Evolutionary conservation across 2,797 vertebrate species (phyloP), one percentile per base, ranked within the genome.

Genomic region (Tarsius wallacei): DNA sequence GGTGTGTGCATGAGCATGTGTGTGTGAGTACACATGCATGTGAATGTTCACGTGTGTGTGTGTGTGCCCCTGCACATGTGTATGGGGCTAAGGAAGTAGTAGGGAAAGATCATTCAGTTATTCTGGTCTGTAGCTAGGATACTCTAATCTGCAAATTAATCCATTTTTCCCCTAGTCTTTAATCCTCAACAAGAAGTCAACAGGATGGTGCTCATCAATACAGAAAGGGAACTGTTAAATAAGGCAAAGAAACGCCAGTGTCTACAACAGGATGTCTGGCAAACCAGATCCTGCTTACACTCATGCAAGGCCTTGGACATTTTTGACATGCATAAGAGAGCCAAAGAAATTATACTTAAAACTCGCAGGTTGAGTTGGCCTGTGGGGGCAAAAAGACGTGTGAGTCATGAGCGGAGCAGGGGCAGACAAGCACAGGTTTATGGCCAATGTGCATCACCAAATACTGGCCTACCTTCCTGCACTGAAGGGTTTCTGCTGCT

Each of bases 241-340:
- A 98, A 98, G 91, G 68, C 92, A 98, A 99, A 99, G 98, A 99
- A 98, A 98, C 95, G 87, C 97, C 28, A 63, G 22, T 93, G 97
- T 98, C 98, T 99, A 99, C 98, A 99, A 98, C 98, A 99, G 97
- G 81, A 87, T 95, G 92, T 93, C 93, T 83, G 59, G 28, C 11
- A 51, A 82, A 78, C 1, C n/a, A 47, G 66, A 12, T 19, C 36
- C 53, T 66, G 31, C 5, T 59, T 13, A 70, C 12, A 22, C 21
- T 42, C 5, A 3, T 1, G 51, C 55, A 91, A 24, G 31, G 47
- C 31, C 4, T 80, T 31, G 70, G 78, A 80, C 59, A 49, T 81
- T 31, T 13, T 81, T 57, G 11, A 8, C 7, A 21, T 7, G 21
- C 31, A 13, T 51, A 83, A 77, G 24, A 13, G 7, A 80, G 26